Conservation (phyloP, 1,140 invertebrate genomes). For the Zaprionus vittiger region DNA sequence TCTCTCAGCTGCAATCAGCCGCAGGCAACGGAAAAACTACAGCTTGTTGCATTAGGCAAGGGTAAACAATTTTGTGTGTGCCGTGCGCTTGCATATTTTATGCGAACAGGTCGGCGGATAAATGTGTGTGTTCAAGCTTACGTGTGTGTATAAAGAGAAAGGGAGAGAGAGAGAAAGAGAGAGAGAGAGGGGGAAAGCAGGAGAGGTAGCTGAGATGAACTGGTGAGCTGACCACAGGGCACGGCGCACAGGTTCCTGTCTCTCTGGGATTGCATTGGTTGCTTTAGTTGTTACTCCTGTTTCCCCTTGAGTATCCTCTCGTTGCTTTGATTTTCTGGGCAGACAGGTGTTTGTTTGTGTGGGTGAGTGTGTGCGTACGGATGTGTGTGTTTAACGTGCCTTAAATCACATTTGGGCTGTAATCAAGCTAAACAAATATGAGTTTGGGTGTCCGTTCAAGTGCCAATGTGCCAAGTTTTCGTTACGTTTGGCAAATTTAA, state of each 20-base stretch:
- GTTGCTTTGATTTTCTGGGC: slow-evolving; percentile 48
- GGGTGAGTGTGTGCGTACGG: slow-evolving; percentile 11
- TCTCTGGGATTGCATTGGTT: slow-evolving; percentile 27
- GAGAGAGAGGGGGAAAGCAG: not conserved
- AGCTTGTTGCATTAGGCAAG: slow-evolving; percentile 31
- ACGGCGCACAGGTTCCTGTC: slow-evolving; percentile 9
- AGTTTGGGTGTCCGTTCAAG: slow-evolving; percentile 33
- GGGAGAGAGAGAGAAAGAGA: not conserved
- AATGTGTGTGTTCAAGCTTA: not conserved
- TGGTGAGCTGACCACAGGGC: slow-evolving; percentile 18
- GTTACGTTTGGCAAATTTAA: slow-evolving; percentile 59
- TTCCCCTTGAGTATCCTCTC: not conserved
- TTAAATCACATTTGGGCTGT: slow-evolving; percentile 80
- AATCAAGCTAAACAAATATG: slow-evolving; percentile 78
- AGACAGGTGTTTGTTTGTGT: not conserved
- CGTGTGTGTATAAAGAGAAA: not conserved
- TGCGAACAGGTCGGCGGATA: slow-evolving; percentile 5
- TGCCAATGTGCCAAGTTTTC: slow-evolving; percentile 56
- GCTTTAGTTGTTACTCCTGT: slow-evolving; percentile 29
- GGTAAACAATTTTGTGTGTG: slow-evolving; percentile 38
- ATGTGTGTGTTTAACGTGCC: slow-evolving; percentile 68
- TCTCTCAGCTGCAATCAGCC: not conserved
- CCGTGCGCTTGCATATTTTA: slow-evolving; percentile 66
- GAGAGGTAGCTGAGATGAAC: slow-evolving; percentile 2
- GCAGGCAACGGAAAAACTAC: slow-evolving; percentile 15